Percentiles rank a stretch among this genome's conserved stretches.
These are phyloP conservation scores for Berghia stephanieae DNA, from an alignment of 1,140 invertebrate genomes.

Conservation along the genomic window DNA sequence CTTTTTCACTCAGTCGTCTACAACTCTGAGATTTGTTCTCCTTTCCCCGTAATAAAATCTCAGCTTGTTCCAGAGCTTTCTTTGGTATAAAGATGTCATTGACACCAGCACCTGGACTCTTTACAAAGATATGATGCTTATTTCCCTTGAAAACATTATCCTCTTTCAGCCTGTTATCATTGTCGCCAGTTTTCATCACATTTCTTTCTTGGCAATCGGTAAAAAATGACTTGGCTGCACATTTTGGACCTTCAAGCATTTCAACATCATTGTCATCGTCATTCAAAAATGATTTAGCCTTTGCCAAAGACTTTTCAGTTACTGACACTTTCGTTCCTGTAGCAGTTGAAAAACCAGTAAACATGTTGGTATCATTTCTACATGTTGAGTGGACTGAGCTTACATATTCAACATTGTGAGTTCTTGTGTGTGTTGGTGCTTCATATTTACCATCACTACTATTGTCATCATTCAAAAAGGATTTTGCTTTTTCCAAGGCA, in stretches of 20 bases:
- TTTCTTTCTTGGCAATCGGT: neutral
- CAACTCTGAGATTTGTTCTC: neutral
- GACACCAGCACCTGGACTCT: neutral
- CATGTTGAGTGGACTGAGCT: too few relatives aligned
- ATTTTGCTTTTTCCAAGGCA: too few relatives aligned
- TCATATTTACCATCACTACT: too few relatives aligned
- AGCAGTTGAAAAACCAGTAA: constrained; percentile 31
- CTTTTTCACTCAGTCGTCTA: neutral
- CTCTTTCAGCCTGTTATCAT: neutral
- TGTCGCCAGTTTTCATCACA: neutral
- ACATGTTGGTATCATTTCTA: too few relatives aligned
- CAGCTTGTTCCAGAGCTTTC: constrained; percentile 40
- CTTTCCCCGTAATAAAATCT: constrained; percentile 26
- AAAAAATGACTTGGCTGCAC: too few relatives aligned
- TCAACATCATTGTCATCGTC: neutral
- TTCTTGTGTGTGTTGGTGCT: too few relatives aligned
- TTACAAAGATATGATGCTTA: neutral
- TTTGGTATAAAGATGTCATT: too few relatives aligned
- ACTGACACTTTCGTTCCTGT: constrained; percentile 4
- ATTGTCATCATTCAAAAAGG: too few relatives aligned
- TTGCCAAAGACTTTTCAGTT: constrained; percentile 7
- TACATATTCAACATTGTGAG: too few relatives aligned
- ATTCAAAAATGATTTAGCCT: constrained; percentile 14
- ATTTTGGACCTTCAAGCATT: neutral
- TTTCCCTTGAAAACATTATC: neutral